Evolutionary conservation across 2,113 vertebrate species (phyloP).

Genomic region (Cairina moschata): DNA sequence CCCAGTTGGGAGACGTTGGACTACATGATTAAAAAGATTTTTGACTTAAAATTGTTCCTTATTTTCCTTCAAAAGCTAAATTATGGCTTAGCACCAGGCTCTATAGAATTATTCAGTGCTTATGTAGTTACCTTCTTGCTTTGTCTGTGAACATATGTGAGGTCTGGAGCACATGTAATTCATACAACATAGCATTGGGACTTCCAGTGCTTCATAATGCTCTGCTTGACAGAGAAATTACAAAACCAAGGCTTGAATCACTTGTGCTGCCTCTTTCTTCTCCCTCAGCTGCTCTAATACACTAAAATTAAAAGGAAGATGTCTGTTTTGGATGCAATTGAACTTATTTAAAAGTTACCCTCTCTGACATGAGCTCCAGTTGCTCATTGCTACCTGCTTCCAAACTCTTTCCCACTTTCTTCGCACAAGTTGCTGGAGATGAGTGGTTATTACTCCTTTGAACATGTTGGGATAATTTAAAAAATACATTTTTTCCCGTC

Average conservation of each 20-base stretch:
- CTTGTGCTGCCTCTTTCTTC: neutral
- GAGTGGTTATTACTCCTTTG: neutral
- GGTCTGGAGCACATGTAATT: neutral
- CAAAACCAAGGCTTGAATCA: neutral
- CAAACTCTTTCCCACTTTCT: neutral
- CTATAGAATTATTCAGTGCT: neutral
- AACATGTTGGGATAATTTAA: neutral
- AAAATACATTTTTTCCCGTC: neutral
- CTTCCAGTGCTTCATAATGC: neutral
- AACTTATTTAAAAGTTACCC: neutral
- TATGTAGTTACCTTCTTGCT: neutral
- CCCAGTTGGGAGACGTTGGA: neutral
- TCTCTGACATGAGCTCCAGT: too few species aligned
- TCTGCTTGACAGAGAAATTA: neutral
- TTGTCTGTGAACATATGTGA: neutral
- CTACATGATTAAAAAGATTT: neutral
- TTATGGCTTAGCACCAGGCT: neutral
- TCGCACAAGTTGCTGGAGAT: neutral
- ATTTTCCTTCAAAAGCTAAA: neutral
- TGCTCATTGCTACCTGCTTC: neutral
- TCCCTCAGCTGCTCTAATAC: neutral
- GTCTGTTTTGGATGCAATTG: neutral
- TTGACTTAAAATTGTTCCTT: neutral
- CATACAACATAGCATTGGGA: neutral
- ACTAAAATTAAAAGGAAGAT: neutral